A percentile compares a stretch with the other conserved stretches of the same genome.
Conservation (phyloP, 2,113 vertebrate genomes). For the Petrocephalus microphthalmus region DNA sequence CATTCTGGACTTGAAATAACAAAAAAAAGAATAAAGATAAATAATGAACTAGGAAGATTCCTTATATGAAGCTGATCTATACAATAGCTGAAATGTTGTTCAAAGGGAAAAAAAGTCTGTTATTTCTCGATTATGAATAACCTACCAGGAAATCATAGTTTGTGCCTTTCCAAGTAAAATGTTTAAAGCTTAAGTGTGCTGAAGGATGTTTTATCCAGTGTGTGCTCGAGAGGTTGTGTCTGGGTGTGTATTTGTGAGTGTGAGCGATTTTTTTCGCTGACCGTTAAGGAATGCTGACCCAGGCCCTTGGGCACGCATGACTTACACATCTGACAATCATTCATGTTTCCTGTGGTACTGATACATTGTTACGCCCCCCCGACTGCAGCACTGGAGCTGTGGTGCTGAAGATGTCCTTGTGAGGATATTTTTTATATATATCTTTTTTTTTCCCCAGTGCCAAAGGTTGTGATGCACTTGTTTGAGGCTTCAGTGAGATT, state of each 20-base stretch:
- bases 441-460: neutral
- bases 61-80: constrained; percentile 27
- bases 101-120: neutral
- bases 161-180: constrained; percentile 44
- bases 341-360: neutral
- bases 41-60: constrained; percentile 28
- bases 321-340: neutral
- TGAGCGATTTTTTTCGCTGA: neutral
- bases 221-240: neutral
- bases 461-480: neutral
- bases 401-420: neutral
- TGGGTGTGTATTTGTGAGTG: neutral
- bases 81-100: constrained; percentile 11
- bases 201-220: constrained; percentile 17
- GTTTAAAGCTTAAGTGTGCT: constrained; percentile 31
- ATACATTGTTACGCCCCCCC: neutral
- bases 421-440: neutral
- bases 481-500: neutral
- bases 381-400: neutral
- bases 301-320: neutral
- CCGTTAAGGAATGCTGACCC: neutral
- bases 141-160: constrained; percentile 39
- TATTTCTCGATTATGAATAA: constrained; percentile 15
- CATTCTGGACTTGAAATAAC: constrained; percentile 27
- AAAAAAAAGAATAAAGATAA: constrained; percentile 22